These are phyloP conservation scores for Xiphophorus couchianus DNA, from an alignment of 2,113 vertebrate genomes.

Conservation along the genomic window DNA sequence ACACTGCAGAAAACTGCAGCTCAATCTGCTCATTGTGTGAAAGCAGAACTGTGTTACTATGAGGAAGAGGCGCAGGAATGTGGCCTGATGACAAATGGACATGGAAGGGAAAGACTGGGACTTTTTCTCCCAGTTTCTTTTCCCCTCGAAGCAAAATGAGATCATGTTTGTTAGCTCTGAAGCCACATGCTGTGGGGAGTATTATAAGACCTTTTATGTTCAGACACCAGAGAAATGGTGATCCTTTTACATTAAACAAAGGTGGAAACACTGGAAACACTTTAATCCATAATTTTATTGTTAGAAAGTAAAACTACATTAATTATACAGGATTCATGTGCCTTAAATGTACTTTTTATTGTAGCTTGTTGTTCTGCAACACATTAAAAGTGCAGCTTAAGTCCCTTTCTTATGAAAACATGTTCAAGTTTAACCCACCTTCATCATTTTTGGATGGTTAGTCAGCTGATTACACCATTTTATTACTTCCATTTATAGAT, in stretches of 20 bases:
- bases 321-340: conserved; percentile 22
- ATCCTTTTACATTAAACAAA: not conserved
- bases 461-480: not conserved
- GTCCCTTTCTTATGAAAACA: not conserved
- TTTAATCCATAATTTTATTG: not conserved
- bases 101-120: conserved; percentile 34
- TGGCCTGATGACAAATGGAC: conserved; percentile 48
- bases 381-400: not conserved
- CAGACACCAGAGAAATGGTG: conserved; percentile 6
- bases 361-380: conserved; percentile 16
- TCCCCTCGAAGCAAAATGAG: conserved; percentile 44
- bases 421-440: not conserved
- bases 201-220: conserved; percentile 29
- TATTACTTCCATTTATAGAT: not conserved
- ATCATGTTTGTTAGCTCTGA: conserved; percentile 46
- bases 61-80: conserved; percentile 57
- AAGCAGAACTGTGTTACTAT: conserved; percentile 58
- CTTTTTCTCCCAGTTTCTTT: conserved; percentile 16
- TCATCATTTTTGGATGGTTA: not conserved
- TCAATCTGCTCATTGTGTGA: conserved; percentile 33
- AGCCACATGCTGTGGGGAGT: conserved; percentile 41
- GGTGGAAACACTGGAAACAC: no score
- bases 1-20: conserved; percentile 34
- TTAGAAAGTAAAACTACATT: not conserved
- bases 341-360: conserved; percentile 8